Conservation (phyloP, 2,797 vertebrate species). For the Lacerta bilineata region DNA sequence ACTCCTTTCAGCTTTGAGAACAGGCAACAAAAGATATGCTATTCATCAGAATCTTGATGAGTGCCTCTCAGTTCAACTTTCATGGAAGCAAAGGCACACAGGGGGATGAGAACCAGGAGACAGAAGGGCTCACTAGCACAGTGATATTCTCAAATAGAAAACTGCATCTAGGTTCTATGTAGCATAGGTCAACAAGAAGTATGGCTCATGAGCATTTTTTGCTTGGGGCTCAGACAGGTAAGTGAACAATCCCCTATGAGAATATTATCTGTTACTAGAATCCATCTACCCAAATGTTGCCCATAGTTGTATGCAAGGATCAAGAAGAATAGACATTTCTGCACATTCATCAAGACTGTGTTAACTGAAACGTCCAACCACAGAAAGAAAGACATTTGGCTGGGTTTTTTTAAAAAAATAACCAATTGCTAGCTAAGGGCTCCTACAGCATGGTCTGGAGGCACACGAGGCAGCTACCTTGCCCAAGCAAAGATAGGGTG, state of each 20-base stretch:
- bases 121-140: background rate
- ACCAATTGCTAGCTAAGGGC: background rate
- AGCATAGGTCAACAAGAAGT: background rate
- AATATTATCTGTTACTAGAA: background rate
- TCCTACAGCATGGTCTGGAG: too few species aligned
- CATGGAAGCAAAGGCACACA: background rate
- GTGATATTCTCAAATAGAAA: background rate
- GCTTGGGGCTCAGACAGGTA: background rate
- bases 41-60: background rate
- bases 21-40: background rate
- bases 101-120: background rate
- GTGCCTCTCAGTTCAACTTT: background rate
- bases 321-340: background rate
- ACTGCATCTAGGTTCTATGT: background rate
- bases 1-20: background rate
- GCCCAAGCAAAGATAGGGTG: too few species aligned
- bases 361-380: background rate
- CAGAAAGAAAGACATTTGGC: background rate
- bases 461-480: too few species aligned
- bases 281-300: background rate
- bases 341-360: background rate
- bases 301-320: background rate
- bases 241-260: too few species aligned
- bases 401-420: background rate
- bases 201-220: background rate